Evolutionary conservation across 2,113 vertebrate species (phyloP), one percentile per base, ranked within the genome.

Genomic region (Willisornis vidua): DNA sequence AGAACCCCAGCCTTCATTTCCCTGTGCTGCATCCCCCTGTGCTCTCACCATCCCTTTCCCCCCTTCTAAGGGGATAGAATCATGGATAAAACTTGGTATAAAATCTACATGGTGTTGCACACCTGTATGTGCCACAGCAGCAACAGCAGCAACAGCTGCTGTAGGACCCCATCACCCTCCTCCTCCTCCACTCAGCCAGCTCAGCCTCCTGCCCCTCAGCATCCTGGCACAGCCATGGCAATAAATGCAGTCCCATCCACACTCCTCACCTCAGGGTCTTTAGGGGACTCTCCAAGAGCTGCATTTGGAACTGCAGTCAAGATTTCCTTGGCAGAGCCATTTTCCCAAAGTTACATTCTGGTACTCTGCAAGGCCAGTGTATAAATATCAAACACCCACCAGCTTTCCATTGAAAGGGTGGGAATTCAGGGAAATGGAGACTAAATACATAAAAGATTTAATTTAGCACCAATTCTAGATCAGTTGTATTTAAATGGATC

Each of bases 221-320:
- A 7, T 4, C 72, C 76, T 4, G 3, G 3, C 9, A 14, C 31
- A 12, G 58, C 10, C 35, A 0, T 0, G 18, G 57, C 62, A 23
- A 7, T 25, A 7, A 48, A 22, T 6, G 45, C 62, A 35, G 48
- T 37, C n/a, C 54, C 78, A 22, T 3, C 78, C 28, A 12, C 28
- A 4, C 46, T 24, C 22, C 68, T 33, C 68, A 10, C 3, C 61
- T 46, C 1, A 14, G 22, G 2, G 3, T 6, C 4, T 70, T 12
- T 24, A 33, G 46, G 51, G 41, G 22, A 3, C 13, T 51, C 72
- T 26, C 28, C 51, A 8, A 22, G 54, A 28, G 28, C 39, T 33
- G 61, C 25, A 2, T 3, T 41, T 12, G 72, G 17, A 65, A 24
- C 3, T 33, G 49, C 68, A 19, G 10, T 2, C 0, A 0, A 18